Conservation (phyloP, 2,888 invertebrate species). For the Mesorhabditis spiculigera region DNA sequence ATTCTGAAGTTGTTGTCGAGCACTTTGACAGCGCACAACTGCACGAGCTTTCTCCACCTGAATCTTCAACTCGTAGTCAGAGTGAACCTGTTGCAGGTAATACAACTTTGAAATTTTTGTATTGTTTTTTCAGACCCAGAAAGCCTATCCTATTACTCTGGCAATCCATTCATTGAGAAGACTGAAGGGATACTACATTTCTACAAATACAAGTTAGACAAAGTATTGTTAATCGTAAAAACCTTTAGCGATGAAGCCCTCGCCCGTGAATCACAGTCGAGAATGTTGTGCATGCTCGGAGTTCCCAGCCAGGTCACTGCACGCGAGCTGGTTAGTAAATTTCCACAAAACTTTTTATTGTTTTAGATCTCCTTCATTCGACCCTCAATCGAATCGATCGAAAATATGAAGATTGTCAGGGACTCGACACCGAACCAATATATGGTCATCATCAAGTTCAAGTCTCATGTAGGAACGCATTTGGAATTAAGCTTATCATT, state of each 20-base stretch:
- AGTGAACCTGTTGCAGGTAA: slow-evolving; percentile 14
- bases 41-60: slow-evolving; percentile 14
- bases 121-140: slow-evolving; percentile 34
- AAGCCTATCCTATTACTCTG: slow-evolving; percentile 71
- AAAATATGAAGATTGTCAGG: slow-evolving; percentile 72
- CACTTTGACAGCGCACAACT: slow-evolving; percentile 30
- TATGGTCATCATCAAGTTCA: slow-evolving; percentile 88
- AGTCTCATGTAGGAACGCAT: slow-evolving; percentile 60
- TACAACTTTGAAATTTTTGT: not conserved
- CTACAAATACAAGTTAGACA: slow-evolving; percentile 86
- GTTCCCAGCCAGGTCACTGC: slow-evolving; percentile 87
- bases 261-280: slow-evolving; percentile 66
- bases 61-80: slow-evolving; percentile 12
- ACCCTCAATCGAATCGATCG: slow-evolving; percentile 17
- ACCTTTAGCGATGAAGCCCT: slow-evolving; percentile 24
- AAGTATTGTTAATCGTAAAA: not conserved
- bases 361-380: slow-evolving; percentile 75
- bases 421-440: slow-evolving; percentile 88
- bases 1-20: slow-evolving; percentile 51
- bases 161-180: slow-evolving; percentile 93
- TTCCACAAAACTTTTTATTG: not conserved
- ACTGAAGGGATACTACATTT: slow-evolving; percentile 93
- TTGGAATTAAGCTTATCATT: too few species aligned
- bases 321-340: slow-evolving; percentile 70
- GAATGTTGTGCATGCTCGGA: slow-evolving; percentile 81